Conservation (phyloP, 2,113 vertebrate species). For the Lasiurus cinereus region DNA sequence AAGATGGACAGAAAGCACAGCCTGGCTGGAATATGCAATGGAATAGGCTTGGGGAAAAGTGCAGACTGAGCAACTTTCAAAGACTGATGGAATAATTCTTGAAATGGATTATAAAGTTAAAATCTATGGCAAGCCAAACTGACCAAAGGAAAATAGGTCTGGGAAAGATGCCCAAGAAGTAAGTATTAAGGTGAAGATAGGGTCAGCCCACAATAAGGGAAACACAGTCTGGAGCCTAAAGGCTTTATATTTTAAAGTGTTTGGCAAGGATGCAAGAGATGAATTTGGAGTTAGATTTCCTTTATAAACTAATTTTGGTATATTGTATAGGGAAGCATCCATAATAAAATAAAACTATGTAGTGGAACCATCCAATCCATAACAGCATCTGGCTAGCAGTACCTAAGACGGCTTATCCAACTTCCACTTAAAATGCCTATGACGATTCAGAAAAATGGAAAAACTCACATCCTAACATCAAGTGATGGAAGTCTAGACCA, state of each 20-base stretch:
- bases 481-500: neutral
- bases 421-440: neutral
- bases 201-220: constrained; percentile 62
- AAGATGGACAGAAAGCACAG: constrained; percentile 51
- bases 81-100: constrained; percentile 64
- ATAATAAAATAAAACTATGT: constrained; percentile 48
- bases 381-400: neutral
- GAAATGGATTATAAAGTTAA: constrained; percentile 68
- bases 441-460: neutral
- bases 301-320: constrained; percentile 35
- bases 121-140: constrained; percentile 66
- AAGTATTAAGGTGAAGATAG: constrained; percentile 65
- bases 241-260: constrained; percentile 48
- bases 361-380: neutral
- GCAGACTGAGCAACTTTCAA: constrained; percentile 69
- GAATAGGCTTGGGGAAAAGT: constrained; percentile 46
- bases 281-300: constrained; percentile 61
- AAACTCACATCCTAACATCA: neutral
- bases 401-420: neutral
- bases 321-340: neutral
- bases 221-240: constrained; percentile 41
- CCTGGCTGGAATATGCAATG: neutral
- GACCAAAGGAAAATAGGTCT: constrained; percentile 72
- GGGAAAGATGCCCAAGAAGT: constrained; percentile 69
- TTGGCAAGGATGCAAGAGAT: constrained; percentile 56